Evolutionary conservation across 2,888 invertebrate genomes (phyloP).

Genomic region (Slavum lentiscoides): DNA sequence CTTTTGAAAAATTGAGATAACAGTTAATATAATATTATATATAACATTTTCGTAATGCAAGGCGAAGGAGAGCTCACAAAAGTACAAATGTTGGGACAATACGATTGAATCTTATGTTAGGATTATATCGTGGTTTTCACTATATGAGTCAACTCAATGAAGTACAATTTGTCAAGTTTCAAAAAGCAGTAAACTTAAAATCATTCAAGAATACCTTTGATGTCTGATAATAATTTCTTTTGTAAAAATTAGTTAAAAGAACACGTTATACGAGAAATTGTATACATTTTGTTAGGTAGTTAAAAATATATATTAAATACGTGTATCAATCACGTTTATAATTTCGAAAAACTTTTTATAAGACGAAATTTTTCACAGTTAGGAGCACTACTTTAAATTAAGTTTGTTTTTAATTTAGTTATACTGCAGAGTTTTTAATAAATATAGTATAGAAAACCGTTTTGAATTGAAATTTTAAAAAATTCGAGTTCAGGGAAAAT

Average conservation of each 20-base stretch:
- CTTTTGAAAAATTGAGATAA: conserved; percentile 11
- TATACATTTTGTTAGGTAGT: no score
- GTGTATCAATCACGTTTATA: no score
- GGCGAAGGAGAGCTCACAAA: background rate
- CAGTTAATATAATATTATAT: background rate
- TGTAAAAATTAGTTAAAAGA: background rate
- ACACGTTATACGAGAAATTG: no score
- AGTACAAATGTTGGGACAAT: background rate
- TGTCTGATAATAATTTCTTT: conserved; percentile 3
- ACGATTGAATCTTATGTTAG: conserved; percentile 12
- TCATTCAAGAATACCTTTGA: background rate
- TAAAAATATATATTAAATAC: no score
- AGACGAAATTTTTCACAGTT: no score
- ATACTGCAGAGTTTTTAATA: no score
- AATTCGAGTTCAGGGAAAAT: no score
- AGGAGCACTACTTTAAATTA: no score
- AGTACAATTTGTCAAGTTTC: conserved; percentile 22
- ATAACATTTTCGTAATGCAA: background rate
- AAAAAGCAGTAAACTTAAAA: conserved; percentile 8
- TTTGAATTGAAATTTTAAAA: no score
- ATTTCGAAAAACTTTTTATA: no score
- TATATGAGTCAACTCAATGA: background rate
- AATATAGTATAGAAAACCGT: no score
- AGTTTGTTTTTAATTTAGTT: no score
- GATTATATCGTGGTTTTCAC: background rate